Evolutionary conservation across 2,113 vertebrate genomes (phyloP).

Genomic region (Mus spicilegus): DNA sequence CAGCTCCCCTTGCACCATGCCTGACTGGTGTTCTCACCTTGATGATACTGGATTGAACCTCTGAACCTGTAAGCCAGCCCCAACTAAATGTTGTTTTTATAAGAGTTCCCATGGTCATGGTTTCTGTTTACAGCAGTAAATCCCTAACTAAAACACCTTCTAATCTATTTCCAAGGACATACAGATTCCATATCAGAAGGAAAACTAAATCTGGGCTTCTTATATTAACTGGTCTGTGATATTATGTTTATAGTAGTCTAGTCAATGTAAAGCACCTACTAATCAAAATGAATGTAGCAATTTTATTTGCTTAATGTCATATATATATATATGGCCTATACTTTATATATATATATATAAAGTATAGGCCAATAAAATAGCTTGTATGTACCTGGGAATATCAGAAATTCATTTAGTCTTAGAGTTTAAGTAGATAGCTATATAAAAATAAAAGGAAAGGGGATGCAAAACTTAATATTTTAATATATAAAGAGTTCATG

Average conservation of each 20-base stretch:
- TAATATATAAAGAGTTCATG: background rate
- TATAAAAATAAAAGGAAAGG: too few relatives aligned
- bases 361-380: background rate
- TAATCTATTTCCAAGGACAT: background rate
- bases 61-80: too few relatives aligned
- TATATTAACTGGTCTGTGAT: background rate
- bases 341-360: too few relatives aligned
- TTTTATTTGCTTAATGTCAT: background rate
- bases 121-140: too few relatives aligned
- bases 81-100: too few relatives aligned
- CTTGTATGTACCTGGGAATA: background rate
- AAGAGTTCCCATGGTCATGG: too few relatives aligned
- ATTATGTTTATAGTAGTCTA: background rate
- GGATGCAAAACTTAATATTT: background rate
- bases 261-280: background rate
- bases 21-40: too few relatives aligned
- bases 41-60: too few relatives aligned
- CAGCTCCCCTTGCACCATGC: too few relatives aligned
- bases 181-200: background rate
- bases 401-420: background rate
- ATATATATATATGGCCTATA: background rate
- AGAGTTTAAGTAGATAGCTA: background rate
- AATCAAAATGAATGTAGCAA: background rate
- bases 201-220: background rate
- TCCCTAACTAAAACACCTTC: too few relatives aligned